Percentiles rank a stretch among this genome's conserved stretches.
Evolutionary conservation across 2,113 vertebrate species (phyloP).

Genomic region (Pelmatolapia mariae): DNA sequence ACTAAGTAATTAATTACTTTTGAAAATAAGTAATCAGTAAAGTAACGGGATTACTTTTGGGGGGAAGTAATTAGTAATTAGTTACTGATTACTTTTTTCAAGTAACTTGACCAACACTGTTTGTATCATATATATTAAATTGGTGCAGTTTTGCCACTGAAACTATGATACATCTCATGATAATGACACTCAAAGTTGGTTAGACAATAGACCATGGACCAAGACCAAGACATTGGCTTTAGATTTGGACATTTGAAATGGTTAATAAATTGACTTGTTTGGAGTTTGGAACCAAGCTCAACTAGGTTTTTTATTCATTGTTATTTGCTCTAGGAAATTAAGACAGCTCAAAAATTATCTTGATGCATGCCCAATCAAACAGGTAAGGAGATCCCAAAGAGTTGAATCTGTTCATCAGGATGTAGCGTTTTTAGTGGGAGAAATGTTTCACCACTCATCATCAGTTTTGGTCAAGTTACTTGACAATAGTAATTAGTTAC

Average conservation of each 20-base stretch:
- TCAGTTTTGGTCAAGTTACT: not conserved
- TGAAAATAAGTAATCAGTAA: too few relatives aligned
- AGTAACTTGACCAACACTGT: too few relatives aligned
- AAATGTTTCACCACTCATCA: not conserved
- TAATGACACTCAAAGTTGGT: not conserved
- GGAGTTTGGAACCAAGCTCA: not conserved
- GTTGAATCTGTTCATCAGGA: not conserved
- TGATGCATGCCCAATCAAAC: not conserved
- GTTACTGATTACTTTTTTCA: too few relatives aligned
- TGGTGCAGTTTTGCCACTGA: not conserved
- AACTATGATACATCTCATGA: too few relatives aligned
- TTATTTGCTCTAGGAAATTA: not conserved
- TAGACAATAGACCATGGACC: too few relatives aligned
- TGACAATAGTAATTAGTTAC: not conserved
- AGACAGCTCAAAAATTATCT: not conserved
- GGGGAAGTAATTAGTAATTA: too few relatives aligned
- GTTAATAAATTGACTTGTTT: not conserved
- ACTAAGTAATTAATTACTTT: too few relatives aligned
- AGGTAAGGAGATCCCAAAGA: not conserved
- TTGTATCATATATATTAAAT: not conserved
- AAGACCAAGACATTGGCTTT: not conserved
- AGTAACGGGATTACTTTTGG: too few relatives aligned
- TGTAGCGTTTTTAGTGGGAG: not conserved
- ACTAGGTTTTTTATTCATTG: not conserved
- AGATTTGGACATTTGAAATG: not conserved